Base-by-base conservation (phyloP, 2,888 invertebrate genomes). In the Brachypterus glaber region DNA sequence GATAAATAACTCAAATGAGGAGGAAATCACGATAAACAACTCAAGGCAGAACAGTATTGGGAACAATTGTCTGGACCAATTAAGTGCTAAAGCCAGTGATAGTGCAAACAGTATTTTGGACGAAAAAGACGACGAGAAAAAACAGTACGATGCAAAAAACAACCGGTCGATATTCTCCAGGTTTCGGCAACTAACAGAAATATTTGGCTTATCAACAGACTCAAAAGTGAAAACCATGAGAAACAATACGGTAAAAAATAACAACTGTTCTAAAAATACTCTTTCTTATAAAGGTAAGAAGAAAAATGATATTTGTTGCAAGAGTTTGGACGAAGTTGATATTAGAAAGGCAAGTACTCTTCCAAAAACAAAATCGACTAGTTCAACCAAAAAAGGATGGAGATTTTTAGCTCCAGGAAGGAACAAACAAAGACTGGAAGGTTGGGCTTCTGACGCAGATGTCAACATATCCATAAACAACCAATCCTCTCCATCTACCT, bases 171-270 rank as follows among this genome's bases (percentile, higher is more conserved):
- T 74, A 39, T 58, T 74, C 24, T 63, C 71, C 9, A 63, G 73
- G 13, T 58, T 74, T 39, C 64, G 70, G 21, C 70, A 72, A 35
- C 66, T 74, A 41, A 73, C 74, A 3, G 73, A 74, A 51, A 62
- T 71, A 13, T 55, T 73, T 43, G 66, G 68, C 40, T 62, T 70
- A 39, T 70, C 70, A 27, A 62, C 68, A 43, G 70, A 69, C 11
- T 46, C 62, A 4, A 55, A 53, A 39, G 38, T 48, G 13, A 60
- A 57, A 46, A 44, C 39, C 16, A 33, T 47, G 2, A 55, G 50
- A 39, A 33, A 44, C 16, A 45, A 48, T 26, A 46, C 51, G 5
- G 33, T 52, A 8, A 58, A 57, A 39, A 60, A 59, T 37, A 58
- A 60, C 45, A 60, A 57, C 45, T 53, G 49, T 35, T 42, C 48